Percentiles rank a stretch among this genome's conserved stretches.
phyloP scores from a whole-genome alignment of 1,140 invertebrate species.

The Seison nebaliae region DNA sequence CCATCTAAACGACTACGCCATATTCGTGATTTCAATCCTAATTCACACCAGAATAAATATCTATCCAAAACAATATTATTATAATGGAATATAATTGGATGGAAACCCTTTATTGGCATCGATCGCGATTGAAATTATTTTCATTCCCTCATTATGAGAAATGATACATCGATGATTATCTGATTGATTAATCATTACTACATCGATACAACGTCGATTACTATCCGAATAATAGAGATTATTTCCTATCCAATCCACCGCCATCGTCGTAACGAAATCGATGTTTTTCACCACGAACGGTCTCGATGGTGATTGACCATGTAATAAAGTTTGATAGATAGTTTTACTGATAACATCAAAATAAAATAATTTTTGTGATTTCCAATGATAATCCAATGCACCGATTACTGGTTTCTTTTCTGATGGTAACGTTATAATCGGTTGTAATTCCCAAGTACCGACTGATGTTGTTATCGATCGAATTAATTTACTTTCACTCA shows the following conservation, averaged over 20 bases:
- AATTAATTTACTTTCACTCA: too few relatives aligned
- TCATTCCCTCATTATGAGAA: slow-evolving; percentile 31
- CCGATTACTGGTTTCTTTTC: not conserved
- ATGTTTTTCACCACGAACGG: slow-evolving; percentile 3
- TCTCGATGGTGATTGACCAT: not conserved
- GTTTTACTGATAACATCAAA: slow-evolving; percentile 1
- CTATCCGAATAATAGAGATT: slow-evolving; percentile 94
- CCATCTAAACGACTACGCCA: too few relatives aligned
- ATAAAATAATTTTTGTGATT: slow-evolving; percentile 2
- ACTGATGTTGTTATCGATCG: too few relatives aligned
- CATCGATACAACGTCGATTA: slow-evolving; percentile 70
- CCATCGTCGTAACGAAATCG: slow-evolving; percentile 30
- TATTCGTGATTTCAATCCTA: slow-evolving; percentile 4
- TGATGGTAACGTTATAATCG: not conserved
- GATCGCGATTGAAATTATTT: slow-evolving; percentile 77
- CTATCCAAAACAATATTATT: not conserved
- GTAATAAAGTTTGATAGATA: not conserved
- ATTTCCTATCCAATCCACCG: slow-evolving; percentile 82
- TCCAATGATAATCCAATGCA: not conserved
- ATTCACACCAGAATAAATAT: slow-evolving; percentile 5
- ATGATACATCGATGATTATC: slow-evolving; percentile 18
- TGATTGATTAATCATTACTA: slow-evolving; percentile 36
- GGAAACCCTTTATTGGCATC: slow-evolving; percentile 59
- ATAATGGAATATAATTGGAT: not conserved
- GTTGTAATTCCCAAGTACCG: not conserved